Conservation (phyloP, 2,797 vertebrate species). For the Benthosema pterotum region DNA sequence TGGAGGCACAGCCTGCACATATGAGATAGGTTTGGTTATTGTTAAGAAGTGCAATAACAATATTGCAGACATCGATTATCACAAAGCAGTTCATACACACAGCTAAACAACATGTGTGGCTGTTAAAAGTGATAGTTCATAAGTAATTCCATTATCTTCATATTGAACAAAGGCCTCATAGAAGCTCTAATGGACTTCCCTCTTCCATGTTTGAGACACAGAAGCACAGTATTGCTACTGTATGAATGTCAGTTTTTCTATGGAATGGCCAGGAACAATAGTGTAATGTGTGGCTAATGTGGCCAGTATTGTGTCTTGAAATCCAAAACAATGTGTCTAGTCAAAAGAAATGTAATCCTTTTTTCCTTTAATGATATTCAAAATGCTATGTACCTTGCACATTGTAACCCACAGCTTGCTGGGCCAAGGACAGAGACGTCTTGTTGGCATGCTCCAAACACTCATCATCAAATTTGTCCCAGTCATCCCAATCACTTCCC, state of each 20-base stretch:
- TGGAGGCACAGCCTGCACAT: conserved; percentile 35
- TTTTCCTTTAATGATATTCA: background rate
- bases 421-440: conserved; percentile 31
- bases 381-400: conserved; percentile 28
- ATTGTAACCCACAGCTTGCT: conserved; percentile 32
- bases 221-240: no score
- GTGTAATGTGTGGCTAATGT: no score
- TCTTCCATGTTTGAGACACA: background rate
- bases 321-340: background rate
- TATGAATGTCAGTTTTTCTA: no score
- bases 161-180: no score
- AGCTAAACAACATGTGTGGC: no score
- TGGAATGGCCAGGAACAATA: no score
- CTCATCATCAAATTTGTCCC: conserved; percentile 90
- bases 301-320: background rate
- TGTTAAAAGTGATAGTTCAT: no score
- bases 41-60: background rate
- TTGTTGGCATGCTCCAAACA: conserved; percentile 79
- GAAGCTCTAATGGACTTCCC: no score
- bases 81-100: no score
- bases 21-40: conserved; percentile 4
- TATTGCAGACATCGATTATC: no score
- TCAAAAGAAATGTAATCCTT: no score
- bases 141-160: no score
- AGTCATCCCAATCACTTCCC: conserved; percentile 83